Conservation (phyloP, 2,888 invertebrate genomes). For the Calliscelio sp. region DNA sequence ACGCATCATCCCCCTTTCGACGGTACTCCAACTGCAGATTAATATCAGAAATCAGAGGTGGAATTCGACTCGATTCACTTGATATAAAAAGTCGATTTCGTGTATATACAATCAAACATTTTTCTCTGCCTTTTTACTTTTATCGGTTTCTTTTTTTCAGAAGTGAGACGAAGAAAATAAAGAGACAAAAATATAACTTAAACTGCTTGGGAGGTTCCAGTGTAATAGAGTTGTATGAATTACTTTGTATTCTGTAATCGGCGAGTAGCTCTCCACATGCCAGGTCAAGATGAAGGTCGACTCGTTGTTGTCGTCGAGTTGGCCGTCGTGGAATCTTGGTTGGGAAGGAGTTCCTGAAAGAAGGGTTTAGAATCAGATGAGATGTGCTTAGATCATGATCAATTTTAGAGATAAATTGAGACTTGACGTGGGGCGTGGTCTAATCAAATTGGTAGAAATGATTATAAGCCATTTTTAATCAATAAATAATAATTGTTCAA, state of each 20-base stretch:
- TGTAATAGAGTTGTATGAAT: constrained; percentile 34
- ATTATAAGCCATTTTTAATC: no score
- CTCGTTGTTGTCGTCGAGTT: constrained; percentile 71
- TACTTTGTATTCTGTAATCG: constrained; percentile 82
- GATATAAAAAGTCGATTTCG: constrained; percentile 24
- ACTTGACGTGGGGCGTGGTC: no score
- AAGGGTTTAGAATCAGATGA: not conserved
- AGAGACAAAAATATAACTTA: constrained; percentile 25
- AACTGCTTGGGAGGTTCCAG: constrained; percentile 19
- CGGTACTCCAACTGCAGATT: constrained; percentile 80
- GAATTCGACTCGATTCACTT: not conserved
- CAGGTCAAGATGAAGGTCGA: constrained; percentile 79
- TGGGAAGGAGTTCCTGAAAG: constrained; percentile 80
- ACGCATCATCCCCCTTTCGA: constrained; percentile 75
- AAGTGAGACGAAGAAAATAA: constrained; percentile 4
- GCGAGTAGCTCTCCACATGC: constrained; percentile 81
- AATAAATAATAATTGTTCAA: no score
- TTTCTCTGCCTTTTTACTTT: no score
- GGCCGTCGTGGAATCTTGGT: constrained; percentile 75
- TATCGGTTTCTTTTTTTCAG: constrained; percentile 1
- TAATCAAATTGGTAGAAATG: no score
- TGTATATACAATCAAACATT: no score
- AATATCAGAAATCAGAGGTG: constrained; percentile 25
- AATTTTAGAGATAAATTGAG: no score
- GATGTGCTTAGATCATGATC: no score